Conservation (phyloP, 2,797 vertebrate species). For the Thripadectes ignobilis region DNA sequence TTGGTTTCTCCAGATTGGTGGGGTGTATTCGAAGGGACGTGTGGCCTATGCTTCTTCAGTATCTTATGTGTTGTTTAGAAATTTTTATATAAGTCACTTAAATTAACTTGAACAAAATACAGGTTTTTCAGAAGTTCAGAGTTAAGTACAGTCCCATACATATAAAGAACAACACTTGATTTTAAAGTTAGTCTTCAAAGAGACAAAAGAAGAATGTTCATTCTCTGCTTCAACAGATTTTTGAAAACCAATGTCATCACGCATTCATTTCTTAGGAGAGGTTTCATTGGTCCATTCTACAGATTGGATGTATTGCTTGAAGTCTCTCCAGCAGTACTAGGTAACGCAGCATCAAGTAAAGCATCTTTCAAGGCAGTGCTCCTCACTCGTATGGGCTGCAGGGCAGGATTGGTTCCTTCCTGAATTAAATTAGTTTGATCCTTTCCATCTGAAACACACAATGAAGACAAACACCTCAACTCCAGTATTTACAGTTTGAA, state of each 20-base stretch:
- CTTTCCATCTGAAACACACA: conserved; percentile 65
- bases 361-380: conserved; percentile 25
- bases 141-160: background rate
- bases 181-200: background rate
- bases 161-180: background rate
- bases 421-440: background rate
- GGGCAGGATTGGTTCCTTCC: conserved; percentile 55
- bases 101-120: background rate
- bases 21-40: background rate
- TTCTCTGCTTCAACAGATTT: background rate
- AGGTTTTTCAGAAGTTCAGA: background rate
- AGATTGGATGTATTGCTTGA: background rate
- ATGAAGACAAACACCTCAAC: conserved; percentile 23
- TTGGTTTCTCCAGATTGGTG: background rate
- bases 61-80: background rate
- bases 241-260: background rate
- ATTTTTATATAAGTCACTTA: background rate
- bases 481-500: background rate
- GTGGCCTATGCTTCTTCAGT: background rate
- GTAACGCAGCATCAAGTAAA: background rate
- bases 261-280: background rate
- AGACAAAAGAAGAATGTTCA: background rate
- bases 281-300: background rate
- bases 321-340: background rate
- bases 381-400: conserved; percentile 60